phyloP scores from a whole-genome alignment of 2,797 vertebrate species.

The Sebastes elongatus region DNA sequence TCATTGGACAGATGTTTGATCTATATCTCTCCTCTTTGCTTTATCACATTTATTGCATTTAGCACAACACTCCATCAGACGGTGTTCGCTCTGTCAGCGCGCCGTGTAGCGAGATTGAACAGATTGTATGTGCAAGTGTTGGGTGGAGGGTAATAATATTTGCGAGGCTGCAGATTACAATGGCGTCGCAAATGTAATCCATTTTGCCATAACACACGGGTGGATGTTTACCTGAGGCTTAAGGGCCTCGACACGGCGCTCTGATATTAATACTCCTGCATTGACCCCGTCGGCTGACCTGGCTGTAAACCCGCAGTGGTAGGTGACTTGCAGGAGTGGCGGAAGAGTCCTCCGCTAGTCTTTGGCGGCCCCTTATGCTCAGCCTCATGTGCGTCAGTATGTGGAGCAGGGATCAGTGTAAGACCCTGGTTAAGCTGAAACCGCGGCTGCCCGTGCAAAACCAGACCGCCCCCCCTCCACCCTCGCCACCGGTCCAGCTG shows the following conservation, averaged over 20 bases:
- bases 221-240: slow-evolving; percentile 50
- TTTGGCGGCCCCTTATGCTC: background rate
- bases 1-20: slow-evolving; percentile 46
- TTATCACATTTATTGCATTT: slow-evolving; percentile 23
- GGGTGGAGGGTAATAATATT: slow-evolving; percentile 54
- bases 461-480: slow-evolving; percentile 30
- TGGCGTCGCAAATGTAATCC: slow-evolving; percentile 47
- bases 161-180: slow-evolving; percentile 60
- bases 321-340: background rate
- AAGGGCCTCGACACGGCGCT: background rate
- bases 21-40: background rate
- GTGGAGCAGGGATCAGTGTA: slow-evolving; percentile 74
- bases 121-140: slow-evolving; percentile 50
- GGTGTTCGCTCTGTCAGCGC: slow-evolving; percentile 9
- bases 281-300: slow-evolving; percentile 28
- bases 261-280: slow-evolving; percentile 39
- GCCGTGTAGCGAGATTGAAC: slow-evolving; percentile 10
- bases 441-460: slow-evolving; percentile 45
- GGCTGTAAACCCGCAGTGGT: background rate
- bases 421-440: slow-evolving; percentile 72
- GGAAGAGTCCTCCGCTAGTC: background rate
- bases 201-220: slow-evolving; percentile 35
- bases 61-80: slow-evolving; percentile 1
- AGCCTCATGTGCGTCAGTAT: slow-evolving; percentile 37
- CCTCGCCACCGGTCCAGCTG: slow-evolving; percentile 70